Evolutionary conservation across 2,888 invertebrate genomes (phyloP).

Genomic region (Saturnia pavonia): DNA sequence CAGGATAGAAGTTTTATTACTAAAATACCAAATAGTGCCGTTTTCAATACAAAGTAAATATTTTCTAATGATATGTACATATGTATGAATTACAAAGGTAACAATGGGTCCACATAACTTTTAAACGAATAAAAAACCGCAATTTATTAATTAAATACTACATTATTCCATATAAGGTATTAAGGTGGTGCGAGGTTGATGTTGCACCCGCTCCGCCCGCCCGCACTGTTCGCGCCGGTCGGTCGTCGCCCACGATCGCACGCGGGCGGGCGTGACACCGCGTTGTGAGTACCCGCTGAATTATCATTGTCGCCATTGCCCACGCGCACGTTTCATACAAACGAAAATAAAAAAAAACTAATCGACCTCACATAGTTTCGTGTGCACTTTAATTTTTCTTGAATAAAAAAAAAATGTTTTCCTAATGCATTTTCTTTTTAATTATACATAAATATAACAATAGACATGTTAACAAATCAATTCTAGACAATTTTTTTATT

Average conservation of each 20-base stretch:
- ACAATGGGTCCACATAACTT: no score
- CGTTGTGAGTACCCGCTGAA: constrained; percentile 56
- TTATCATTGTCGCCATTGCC: constrained; percentile 70
- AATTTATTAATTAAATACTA: neutral
- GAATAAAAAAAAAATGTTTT: constrained; percentile 22
- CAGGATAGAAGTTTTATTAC: no score
- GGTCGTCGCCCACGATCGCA: constrained; percentile 66
- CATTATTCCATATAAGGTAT: constrained; percentile 35
- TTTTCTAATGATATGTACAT: neutral
- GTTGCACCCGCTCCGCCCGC: constrained; percentile 42
- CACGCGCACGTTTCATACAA: constrained; percentile 42
- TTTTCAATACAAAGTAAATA: neutral
- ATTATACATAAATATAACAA: neutral
- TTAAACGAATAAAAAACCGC: neutral
- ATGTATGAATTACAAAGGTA: neutral
- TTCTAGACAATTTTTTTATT: neutral
- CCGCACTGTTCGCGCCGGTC: constrained; percentile 44
- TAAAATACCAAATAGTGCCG: no score
- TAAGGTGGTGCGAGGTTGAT: constrained; percentile 39
- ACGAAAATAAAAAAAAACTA: constrained; percentile 25
- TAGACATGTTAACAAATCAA: neutral
- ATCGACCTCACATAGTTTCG: constrained; percentile 24
- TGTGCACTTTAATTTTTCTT: constrained; percentile 24
- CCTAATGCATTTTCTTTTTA: neutral
- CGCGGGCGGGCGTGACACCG: constrained; percentile 34